phyloP scores from a whole-genome alignment of 2,113 vertebrate species.

The Circaetus gallicus region DNA sequence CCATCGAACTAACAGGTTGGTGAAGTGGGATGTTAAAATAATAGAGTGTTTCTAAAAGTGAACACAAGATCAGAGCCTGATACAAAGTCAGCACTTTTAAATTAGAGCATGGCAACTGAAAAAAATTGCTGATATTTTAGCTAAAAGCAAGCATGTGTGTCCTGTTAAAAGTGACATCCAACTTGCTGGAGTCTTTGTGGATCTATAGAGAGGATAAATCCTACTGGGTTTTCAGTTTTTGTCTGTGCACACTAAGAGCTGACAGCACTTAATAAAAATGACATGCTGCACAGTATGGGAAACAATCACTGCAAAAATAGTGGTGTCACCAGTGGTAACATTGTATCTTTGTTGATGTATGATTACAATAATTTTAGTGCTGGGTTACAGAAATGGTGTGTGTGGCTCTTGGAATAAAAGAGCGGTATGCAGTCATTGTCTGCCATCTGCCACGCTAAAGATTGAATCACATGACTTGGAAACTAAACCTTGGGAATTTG shows the following conservation, averaged over 20 bases:
- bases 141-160: not conserved
- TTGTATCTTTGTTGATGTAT: not conserved
- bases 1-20: not conserved
- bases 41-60: not conserved
- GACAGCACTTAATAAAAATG: constrained; percentile 18
- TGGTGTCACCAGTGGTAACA: not conserved
- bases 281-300: not conserved
- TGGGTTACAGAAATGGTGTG: not conserved
- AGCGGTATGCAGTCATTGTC: not conserved
- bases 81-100: not conserved
- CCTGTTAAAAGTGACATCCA: not conserved
- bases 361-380: not conserved
- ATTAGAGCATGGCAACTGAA: not conserved
- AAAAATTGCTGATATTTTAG: not conserved
- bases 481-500: constrained; percentile 64
- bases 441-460: constrained; percentile 71
- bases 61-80: not conserved
- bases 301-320: not conserved
- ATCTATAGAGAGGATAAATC: not conserved
- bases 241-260: not conserved
- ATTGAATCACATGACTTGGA: constrained; percentile 51
- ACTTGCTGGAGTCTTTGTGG: not conserved
- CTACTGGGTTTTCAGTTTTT: not conserved
- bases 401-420: constrained; percentile 21
- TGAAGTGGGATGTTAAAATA: not conserved